Base-by-base conservation (phyloP, 2,888 invertebrate genomes). In the Hirudinaria manillensis region DNA sequence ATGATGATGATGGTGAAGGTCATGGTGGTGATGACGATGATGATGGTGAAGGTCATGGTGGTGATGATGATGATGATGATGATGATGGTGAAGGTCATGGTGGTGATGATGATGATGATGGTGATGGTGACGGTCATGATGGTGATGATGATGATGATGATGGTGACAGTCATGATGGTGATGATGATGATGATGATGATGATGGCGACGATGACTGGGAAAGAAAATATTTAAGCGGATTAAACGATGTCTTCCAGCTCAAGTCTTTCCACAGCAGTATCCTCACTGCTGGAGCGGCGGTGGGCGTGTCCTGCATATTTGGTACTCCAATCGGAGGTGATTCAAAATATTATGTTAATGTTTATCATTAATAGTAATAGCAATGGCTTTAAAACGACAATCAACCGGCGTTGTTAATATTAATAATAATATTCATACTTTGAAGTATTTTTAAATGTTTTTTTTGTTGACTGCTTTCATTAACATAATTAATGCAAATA, bases 201-300 rank as follows among this genome's bases (percentile, higher is more conserved):
- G 67, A 29, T 67, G 32, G 16, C 29, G 67, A 13, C 3, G 32
- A 36, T 32, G 67, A 29, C 29, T 27, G 1, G 3, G 67, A 29
- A 29, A 32, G 0, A 19, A 10, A 13, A 10, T 45, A 16, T 10
- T 45, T 27, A 29, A 61, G n/a, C 61, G 1, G 61, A 13, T 3
- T 10, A 6, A 61, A 61, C 10, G 6, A 27, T n/a, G 6, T 61
- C 29, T 73, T 79, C 27, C 79, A 86, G 86, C 95, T 95, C 87
- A 95, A 96, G 86, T 94, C 93, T 68, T 88, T 96, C 24, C 93
- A 93, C 80, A 92, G 91, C 72, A 97, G 99, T 87, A 97, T 98
- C 96, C 85, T 98, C 82, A 96, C 96, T 0, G 97, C 97, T 0
- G 98, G 97, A 0, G 96, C 96, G 86, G 98, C 97, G 0, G 96